phyloP scores from a whole-genome alignment of 2,888 invertebrate species.

The Sinotaia quadrata region DNA sequence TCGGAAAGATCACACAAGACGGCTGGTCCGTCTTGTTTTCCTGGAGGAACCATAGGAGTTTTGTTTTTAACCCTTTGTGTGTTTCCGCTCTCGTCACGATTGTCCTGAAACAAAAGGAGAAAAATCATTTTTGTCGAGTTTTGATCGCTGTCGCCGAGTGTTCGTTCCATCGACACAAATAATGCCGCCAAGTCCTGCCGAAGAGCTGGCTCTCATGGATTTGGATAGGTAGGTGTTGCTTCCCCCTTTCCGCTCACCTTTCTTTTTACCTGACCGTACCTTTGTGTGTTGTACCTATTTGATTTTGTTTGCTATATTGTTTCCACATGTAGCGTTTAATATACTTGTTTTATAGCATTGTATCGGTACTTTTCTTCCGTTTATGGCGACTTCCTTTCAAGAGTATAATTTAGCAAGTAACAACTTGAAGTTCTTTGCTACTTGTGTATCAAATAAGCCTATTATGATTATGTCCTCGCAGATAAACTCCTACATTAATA shows the following conservation, averaged over 20 bases:
- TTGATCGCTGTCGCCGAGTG: constrained; percentile 12
- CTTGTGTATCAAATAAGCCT: too few relatives aligned
- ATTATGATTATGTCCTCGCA: too few relatives aligned
- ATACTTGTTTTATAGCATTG: too few relatives aligned
- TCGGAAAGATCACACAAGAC: constrained; percentile 43
- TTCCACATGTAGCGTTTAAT: too few relatives aligned
- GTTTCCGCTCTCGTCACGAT: background rate
- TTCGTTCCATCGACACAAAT: constrained; percentile 28
- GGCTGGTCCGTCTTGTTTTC: constrained; percentile 57
- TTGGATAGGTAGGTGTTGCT: constrained; percentile 56
- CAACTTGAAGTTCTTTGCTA: too few relatives aligned
- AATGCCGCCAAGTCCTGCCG: constrained; percentile 62
- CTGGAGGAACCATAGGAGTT: background rate
- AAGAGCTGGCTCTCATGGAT: constrained; percentile 62
- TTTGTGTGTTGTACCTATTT: background rate
- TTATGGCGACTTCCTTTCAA: too few relatives aligned
- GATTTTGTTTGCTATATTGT: background rate
- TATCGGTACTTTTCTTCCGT: too few relatives aligned
- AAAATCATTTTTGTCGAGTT: background rate
- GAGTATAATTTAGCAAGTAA: too few relatives aligned
- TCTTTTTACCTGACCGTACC: constrained; percentile 2
- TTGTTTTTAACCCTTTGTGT: constrained; percentile 10
- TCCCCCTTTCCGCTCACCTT: too few relatives aligned
- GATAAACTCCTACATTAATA: too few relatives aligned
- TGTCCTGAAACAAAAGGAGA: background rate